Evolutionary conservation across 2,113 vertebrate genomes (phyloP).

Genomic region (Nanger granti): DNA sequence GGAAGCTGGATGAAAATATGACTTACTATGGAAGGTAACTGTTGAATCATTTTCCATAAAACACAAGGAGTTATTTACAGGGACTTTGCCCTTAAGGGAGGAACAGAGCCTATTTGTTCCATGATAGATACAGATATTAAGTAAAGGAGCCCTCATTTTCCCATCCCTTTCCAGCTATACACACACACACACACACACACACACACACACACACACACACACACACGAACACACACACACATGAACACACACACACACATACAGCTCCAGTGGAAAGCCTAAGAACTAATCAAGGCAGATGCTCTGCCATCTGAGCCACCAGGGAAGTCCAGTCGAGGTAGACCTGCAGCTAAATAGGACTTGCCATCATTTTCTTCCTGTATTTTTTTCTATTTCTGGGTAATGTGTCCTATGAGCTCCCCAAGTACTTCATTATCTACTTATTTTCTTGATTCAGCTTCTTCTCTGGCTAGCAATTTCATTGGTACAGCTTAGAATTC

Average conservation of each 20-base stretch:
- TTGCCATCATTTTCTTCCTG: neutral
- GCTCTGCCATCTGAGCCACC: too few relatives aligned
- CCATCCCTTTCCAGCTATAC: rapidly evolving
- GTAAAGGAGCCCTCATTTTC: neutral
- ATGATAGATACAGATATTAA: neutral
- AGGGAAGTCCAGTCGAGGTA: neutral
- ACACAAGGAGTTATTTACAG: neutral
- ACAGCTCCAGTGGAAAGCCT: neutral
- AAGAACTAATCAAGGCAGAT: neutral
- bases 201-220: neutral
- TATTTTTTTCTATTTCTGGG: conserved; percentile 15
- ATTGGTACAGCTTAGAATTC: conserved; percentile 45
- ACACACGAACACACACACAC: neutral
- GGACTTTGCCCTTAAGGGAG: neutral
- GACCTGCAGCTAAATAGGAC: neutral
- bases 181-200: neutral
- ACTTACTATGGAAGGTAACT: neutral
- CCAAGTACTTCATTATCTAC: conserved; percentile 53
- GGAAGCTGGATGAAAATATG: neutral
- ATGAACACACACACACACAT: neutral
- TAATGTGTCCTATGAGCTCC: neutral
- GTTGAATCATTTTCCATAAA: neutral
- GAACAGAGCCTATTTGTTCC: neutral
- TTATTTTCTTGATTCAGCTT: conserved; percentile 64
- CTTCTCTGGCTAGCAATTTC: conserved; percentile 41